Evolutionary conservation across 2,113 vertebrate species (phyloP).

Genomic region (Datnioides undecimradiatus): DNA sequence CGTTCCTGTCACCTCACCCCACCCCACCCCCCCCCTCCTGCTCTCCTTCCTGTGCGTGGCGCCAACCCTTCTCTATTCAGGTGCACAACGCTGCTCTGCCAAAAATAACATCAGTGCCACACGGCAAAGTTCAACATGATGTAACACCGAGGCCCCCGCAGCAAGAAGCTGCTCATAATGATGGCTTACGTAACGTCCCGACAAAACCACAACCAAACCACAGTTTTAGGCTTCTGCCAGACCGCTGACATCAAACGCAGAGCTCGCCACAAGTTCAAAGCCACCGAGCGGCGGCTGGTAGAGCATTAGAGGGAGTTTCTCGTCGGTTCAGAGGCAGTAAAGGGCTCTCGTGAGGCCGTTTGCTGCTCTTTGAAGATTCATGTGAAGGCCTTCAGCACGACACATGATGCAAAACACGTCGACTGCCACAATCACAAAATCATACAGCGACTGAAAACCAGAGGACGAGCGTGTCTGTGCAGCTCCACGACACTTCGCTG

Average conservation of each 20-base stretch:
- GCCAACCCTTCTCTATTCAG: conserved; percentile 59
- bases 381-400: not conserved
- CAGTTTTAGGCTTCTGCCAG: conserved; percentile 20
- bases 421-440: not conserved
- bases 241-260: conserved; percentile 50
- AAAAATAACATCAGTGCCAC: conserved; percentile 67
- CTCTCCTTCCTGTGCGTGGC: not conserved
- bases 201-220: conserved; percentile 43
- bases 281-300: not conserved
- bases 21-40: not conserved
- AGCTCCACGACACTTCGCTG: no score
- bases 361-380: conserved; percentile 26
- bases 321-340: conserved; percentile 11
- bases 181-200: conserved; percentile 78
- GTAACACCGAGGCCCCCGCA: conserved; percentile 62
- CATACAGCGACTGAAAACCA: no score
- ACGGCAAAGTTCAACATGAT: conserved; percentile 67
- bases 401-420: not conserved
- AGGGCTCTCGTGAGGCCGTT: not conserved
- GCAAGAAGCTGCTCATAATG: conserved; percentile 67
- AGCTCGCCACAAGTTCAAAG: conserved; percentile 42
- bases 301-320: conserved; percentile 43
- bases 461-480: no score
- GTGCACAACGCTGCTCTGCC: conserved; percentile 51
- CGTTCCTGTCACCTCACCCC: conserved; percentile 31